Evolutionary conservation across 2,888 invertebrate species (phyloP).

Genomic region (Sepioteuthis lessoniana): DNA sequence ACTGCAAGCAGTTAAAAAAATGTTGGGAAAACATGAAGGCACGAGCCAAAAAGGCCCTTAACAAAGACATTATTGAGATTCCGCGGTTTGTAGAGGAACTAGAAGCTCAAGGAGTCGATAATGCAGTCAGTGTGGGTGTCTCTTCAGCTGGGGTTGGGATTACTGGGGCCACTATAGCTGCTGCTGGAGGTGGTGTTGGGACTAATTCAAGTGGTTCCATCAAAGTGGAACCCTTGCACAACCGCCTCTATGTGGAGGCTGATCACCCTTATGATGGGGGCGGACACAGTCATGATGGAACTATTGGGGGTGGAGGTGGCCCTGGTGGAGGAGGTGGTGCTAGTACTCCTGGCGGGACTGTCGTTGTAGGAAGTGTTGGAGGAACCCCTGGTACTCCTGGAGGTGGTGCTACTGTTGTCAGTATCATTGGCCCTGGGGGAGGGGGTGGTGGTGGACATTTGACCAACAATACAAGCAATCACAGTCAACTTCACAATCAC

Average conservation of each 20-base stretch:
- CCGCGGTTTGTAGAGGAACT: slow-evolving; percentile 36
- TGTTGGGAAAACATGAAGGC: slow-evolving; percentile 49
- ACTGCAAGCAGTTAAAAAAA: slow-evolving; percentile 43
- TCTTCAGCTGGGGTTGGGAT: background rate
- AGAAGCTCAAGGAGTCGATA: background rate
- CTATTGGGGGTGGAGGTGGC: background rate
- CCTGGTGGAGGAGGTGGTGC: background rate
- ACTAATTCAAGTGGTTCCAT: slow-evolving; percentile 20
- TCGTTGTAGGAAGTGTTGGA: background rate
- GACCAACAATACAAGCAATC: background rate
- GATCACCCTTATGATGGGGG: slow-evolving; percentile 34
- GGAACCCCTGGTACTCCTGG: background rate
- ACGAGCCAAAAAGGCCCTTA: slow-evolving; percentile 35
- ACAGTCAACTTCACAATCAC: slow-evolving; percentile 8
- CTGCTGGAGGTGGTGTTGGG: background rate
- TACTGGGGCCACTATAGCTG: background rate
- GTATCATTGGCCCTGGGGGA: background rate
- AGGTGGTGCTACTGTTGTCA: background rate
- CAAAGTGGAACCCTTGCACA: slow-evolving; percentile 20
- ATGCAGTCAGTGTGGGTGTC: background rate
- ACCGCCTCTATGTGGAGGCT: slow-evolving; percentile 35
- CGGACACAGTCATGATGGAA: slow-evolving; percentile 14
- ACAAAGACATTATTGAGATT: slow-evolving; percentile 43
- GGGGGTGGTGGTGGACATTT: background rate
- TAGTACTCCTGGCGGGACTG: background rate